Base-by-base conservation (phyloP, 2,797 vertebrate genomes). In the Gambelia wislizenii region DNA sequence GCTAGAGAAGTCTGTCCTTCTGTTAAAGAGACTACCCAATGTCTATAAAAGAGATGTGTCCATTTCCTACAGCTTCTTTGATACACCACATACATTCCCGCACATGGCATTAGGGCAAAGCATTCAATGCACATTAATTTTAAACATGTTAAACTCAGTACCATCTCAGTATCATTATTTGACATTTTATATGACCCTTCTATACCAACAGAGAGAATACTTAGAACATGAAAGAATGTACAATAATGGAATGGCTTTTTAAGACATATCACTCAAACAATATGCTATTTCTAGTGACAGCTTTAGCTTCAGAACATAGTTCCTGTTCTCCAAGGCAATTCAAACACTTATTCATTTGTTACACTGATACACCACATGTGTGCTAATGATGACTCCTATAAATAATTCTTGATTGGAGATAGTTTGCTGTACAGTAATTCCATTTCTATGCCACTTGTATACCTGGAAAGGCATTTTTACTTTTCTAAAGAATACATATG, bases 241-340 rank as follows among this genome's bases (percentile, higher is more conserved):
- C 75, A 56, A 47, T 20, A 91, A 74, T 16, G 2, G 89, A 93
- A 91, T 47, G 76, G 6, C 25, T 87, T 72, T 89, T 96, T 85
- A 90, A 87, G 82, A 80, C 0, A 2, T 3, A 87, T 86, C 69
- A 90, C 14, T 76, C 33, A 70, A 91, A 84, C 74, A 91, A 90
- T 91, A 91, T 64, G 27, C 47, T 86, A 91, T 89, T 89, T 91
- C 92, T 89, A 82, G 36, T n/a, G 70, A 92, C 6, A 59, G 84
- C 10, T 69, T 94, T 81, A 89, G 79, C n/a, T 89, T 92, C 54
- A 4, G 47, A 90, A 69, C 44, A 18, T 14, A 6, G 72, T 49
- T 92, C 52, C 91, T 85, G 79, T 94, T 93, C 90, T 87, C 74
- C 69, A 84, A 91, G 81, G 89, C 76, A 47, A 88, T 94, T 93